These are phyloP conservation scores for Drosophila barbarae DNA, from an alignment of 2,888 invertebrate species.

Conservation along the genomic window DNA sequence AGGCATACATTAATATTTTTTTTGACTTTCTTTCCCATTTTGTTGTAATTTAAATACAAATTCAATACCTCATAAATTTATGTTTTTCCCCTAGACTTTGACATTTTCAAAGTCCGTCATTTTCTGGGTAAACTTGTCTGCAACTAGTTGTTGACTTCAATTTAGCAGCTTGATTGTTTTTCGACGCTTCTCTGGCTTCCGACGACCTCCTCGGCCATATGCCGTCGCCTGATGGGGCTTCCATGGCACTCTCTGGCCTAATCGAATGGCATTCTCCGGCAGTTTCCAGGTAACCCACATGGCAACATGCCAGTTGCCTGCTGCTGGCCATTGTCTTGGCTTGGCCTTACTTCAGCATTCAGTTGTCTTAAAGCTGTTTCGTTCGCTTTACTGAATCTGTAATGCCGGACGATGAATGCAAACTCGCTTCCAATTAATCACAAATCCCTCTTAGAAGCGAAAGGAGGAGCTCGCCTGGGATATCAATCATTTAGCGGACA, in stretches of 20 bases:
- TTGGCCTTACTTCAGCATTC: constrained; percentile 41
- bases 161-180: constrained; percentile 54
- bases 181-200: constrained; percentile 60
- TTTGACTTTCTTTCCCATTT: neutral
- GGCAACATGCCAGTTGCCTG: constrained; percentile 60
- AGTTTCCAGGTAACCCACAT: constrained; percentile 65
- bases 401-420: constrained; percentile 23
- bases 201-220: constrained; percentile 31
- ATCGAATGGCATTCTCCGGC: constrained; percentile 18
- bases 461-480: constrained; percentile 36
- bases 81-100: neutral
- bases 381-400: constrained; percentile 28
- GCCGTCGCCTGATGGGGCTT: constrained; percentile 55
- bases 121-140: constrained; percentile 40
- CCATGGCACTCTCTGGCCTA: constrained; percentile 23
- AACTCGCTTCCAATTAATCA: constrained; percentile 60
- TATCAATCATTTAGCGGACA: constrained; percentile 70
- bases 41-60: neutral
- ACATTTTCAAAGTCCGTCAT: neutral
- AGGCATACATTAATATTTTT: neutral
- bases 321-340: constrained; percentile 53
- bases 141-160: constrained; percentile 48
- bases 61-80: neutral
- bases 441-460: constrained; percentile 49
- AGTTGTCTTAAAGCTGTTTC: constrained; percentile 39